A percentile compares a stretch with the other conserved stretches of the same genome.
phyloP scores from a whole-genome alignment of 2,113 vertebrate genomes.

The Lepus timidus region DNA sequence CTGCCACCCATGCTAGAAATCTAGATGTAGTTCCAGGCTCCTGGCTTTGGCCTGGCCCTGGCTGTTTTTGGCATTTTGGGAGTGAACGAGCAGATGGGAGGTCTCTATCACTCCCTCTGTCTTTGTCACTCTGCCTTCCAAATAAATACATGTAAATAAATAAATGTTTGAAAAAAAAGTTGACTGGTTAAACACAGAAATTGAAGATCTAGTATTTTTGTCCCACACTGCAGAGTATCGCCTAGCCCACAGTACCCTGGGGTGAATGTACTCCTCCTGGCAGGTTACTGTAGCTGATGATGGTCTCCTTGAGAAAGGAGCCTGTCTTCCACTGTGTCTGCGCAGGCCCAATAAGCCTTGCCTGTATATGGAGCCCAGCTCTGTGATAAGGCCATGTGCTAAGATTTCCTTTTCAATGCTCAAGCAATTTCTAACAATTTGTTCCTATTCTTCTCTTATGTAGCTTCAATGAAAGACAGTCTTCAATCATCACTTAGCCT shows the following conservation, averaged over 20 bases:
- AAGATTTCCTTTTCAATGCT: constrained; percentile 33
- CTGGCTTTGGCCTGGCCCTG: no score
- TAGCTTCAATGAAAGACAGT: neutral
- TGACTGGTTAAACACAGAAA: constrained; percentile 15
- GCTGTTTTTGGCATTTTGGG: no score
- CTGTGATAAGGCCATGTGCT: neutral
- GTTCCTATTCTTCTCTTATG: neutral
- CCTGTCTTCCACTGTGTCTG: neutral
- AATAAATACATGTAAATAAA: neutral
- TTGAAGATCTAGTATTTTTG: neutral
- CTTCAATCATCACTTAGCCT: constrained; percentile 15
- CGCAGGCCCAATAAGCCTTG: neutral
- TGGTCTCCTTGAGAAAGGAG: neutral
- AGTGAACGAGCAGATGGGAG: no score
- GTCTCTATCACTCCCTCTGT: no score
- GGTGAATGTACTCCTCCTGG: neutral
- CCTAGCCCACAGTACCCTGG: neutral
- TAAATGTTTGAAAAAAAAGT: neutral
- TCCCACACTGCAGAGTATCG: neutral
- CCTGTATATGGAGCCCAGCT: neutral
- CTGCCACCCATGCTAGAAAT: no score
- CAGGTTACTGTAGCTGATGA: neutral
- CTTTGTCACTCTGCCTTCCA: no score
- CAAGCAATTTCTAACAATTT: constrained; percentile 53
- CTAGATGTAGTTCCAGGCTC: no score